Evolutionary conservation across 2,888 invertebrate species (phyloP).

Genomic region (Acrobeloides nanus): DNA sequence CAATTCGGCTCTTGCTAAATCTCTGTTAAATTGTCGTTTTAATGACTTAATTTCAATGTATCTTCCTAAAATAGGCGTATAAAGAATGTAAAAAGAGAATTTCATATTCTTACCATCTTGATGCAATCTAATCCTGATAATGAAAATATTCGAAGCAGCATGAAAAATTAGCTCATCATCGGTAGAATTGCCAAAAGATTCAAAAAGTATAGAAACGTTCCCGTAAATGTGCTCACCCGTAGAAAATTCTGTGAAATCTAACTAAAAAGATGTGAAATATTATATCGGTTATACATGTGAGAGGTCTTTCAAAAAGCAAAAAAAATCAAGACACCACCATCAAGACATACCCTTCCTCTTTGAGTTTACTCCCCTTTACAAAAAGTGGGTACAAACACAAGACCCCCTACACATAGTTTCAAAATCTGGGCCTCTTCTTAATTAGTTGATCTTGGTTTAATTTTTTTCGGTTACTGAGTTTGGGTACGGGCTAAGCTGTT

Average conservation of each 20-base stretch:
- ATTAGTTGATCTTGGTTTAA: too few species aligned
- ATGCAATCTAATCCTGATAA: conserved; percentile 32
- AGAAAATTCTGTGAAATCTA: conserved; percentile 41
- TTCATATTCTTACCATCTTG: conserved; percentile 26
- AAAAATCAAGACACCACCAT: too few species aligned
- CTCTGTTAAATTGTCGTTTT: conserved; percentile 38
- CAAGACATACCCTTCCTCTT: too few species aligned
- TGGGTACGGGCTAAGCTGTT: too few species aligned
- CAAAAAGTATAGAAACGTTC: conserved; percentile 40
- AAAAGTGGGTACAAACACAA: too few species aligned
- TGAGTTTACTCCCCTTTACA: too few species aligned
- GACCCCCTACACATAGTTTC: too few species aligned
- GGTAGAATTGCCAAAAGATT: conserved; percentile 45
- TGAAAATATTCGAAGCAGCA: conserved; percentile 43
- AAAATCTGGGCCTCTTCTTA: too few species aligned
- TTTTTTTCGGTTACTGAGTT: too few species aligned
- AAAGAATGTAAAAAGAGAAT: background rate
- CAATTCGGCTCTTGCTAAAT: conserved; percentile 36
- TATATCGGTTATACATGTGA: conserved; percentile 1
- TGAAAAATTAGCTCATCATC: conserved; percentile 46
- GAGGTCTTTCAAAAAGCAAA: background rate
- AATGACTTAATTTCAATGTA: conserved; percentile 30
- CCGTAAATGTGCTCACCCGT: conserved; percentile 30
- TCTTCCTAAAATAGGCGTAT: conserved; percentile 16
- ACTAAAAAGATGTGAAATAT: conserved; percentile 25